Base-by-base conservation (phyloP, 2,888 invertebrate species). In the Tetragnatha montana region DNA sequence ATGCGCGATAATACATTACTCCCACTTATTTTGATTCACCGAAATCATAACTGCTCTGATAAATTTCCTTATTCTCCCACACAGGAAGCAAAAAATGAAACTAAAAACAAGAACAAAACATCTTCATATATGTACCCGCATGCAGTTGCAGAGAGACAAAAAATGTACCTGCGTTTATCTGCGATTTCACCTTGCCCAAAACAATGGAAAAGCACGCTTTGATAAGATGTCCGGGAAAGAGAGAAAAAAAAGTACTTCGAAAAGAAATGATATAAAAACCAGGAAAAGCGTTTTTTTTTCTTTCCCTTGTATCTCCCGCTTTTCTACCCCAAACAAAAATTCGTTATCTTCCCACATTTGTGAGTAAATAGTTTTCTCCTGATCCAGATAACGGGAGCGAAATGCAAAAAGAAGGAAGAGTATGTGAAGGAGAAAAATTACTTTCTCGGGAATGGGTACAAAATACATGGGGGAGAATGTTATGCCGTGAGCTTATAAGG, bases 291-390 rank as follows among this genome's bases (percentile, higher is more conserved):
- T 17, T 81, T 84, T 84, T 84, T 75, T 69, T n/a, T 71, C 4
- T n/a, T n/a, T 75, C 51, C 47, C 22, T 60, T 83, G 14, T 60
- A 47, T 47, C n/a, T 80, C 35, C 22, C 35, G 21, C 60, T 75
- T 83, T 75, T 75, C 73, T 68, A 73, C 10, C 47, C 50, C 81
- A 81, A 86, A 89, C 85, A 85, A 89, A 88, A 89, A 89, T 89
- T 89, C 85, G 89, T 89, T 89, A 89, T 89, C 89, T 89, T 89
- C 85, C 88, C 81, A 89, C 89, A 89, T 89, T 89, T 89, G 89
- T 89, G 81, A 89, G 89, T 89, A 89, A 89, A 89, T 89, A 89
- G 89, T 89, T 89, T 89, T 89, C 81, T 85, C 85, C 73, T 71
- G 75, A 86, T 86, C 81, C 85, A 81, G 85, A 86, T 85, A 89